phyloP scores from a whole-genome alignment of 2,113 vertebrate species.

The Cyprinus carpio region DNA sequence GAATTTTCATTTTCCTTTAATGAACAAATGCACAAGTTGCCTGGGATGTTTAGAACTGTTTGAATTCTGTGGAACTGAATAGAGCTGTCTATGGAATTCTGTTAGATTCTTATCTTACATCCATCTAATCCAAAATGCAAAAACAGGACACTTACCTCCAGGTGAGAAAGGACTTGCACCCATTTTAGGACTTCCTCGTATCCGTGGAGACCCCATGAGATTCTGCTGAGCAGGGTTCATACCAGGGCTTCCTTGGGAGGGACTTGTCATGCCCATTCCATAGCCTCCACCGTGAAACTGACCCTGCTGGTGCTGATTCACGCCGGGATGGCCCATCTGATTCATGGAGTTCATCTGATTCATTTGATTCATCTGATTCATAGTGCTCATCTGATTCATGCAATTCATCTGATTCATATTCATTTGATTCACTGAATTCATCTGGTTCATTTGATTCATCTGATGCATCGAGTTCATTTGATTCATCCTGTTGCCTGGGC shows the following conservation, averaged over 20 bases:
- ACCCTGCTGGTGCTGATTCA: constrained; percentile 79
- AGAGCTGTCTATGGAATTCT: neutral
- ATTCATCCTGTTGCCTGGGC: constrained; percentile 64
- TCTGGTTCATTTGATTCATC: constrained; percentile 57
- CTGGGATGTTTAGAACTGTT: neutral
- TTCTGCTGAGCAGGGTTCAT: constrained; percentile 84
- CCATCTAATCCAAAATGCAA: neutral
- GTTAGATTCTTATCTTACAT: neutral
- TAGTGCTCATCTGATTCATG: constrained; percentile 47
- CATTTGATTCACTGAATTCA: constrained; percentile 51
- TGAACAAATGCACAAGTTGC: neutral
- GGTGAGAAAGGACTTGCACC: constrained; percentile 91
- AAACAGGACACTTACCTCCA: constrained; percentile 78
- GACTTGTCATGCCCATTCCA: constrained; percentile 87
- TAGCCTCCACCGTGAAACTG: constrained; percentile 84
- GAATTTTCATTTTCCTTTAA: neutral
- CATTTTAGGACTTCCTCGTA: constrained; percentile 92
- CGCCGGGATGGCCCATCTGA: constrained; percentile 72
- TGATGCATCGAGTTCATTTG: constrained; percentile 63
- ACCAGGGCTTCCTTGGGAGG: constrained; percentile 86
- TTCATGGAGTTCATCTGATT: constrained; percentile 60
- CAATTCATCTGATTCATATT: constrained; percentile 65
- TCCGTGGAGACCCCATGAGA: constrained; percentile 89
- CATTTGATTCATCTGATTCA: constrained; percentile 23
- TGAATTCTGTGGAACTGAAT: neutral